A percentile compares a stretch with the other conserved stretches of the same genome.
These are phyloP conservation scores for Myocastor coypus DNA, from an alignment of 2,113 vertebrate genomes.

Conservation along the genomic window DNA sequence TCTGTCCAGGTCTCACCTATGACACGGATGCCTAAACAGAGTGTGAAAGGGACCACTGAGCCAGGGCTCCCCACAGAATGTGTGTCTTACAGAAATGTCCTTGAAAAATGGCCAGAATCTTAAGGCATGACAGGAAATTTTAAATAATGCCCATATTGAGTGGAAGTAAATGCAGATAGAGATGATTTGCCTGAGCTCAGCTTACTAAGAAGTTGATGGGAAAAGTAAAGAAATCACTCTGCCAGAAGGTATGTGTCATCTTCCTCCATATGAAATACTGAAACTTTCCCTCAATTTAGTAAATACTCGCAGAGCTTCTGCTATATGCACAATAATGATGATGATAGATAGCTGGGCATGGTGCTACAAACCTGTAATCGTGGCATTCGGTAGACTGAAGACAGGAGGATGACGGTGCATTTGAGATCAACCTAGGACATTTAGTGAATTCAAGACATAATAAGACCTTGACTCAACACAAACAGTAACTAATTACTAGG, in stretches of 20 bases:
- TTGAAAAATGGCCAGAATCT: conserved; percentile 11
- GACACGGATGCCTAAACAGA: not conserved
- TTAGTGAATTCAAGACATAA: not conserved
- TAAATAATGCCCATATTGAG: not conserved
- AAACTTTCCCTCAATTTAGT: not conserved
- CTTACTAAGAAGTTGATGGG: not conserved
- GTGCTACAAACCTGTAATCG: not conserved
- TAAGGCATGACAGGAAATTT: not conserved
- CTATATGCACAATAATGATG: not conserved
- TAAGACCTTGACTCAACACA: not conserved
- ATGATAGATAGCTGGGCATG: not conserved
- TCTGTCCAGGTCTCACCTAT: not conserved
- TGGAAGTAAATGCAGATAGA: not conserved
- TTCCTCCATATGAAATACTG: not conserved
- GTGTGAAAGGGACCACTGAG: not conserved
- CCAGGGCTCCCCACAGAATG: not conserved
- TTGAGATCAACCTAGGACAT: not conserved
- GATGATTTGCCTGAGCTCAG: not conserved
- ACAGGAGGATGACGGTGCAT: not conserved
- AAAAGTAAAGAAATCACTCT: conserved; percentile 29
- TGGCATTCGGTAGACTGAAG: not conserved
- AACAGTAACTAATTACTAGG: not conserved
- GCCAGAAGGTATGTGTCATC: not conserved
- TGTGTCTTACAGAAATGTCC: not conserved
- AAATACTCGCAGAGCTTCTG: not conserved